A percentile compares a stretch with the other conserved stretches of the same genome.
phyloP scores from a whole-genome alignment of 2,888 invertebrate species.

The Meghimatium bilineatum region DNA sequence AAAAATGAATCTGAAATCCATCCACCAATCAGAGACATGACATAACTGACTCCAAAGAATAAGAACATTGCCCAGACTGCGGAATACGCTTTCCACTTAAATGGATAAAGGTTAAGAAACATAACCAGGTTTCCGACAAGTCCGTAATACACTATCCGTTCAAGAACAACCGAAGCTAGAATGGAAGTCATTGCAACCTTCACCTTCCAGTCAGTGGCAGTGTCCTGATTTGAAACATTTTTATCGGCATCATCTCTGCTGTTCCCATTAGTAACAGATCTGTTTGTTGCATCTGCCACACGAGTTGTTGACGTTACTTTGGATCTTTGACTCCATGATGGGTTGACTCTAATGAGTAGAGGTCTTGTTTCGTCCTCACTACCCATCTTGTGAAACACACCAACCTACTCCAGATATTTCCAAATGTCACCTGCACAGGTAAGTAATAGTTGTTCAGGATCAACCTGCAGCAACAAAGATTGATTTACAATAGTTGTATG shows the following conservation, averaged over 20 bases:
- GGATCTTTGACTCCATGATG: constrained; percentile 10
- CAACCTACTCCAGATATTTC: background rate
- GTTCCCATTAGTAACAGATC: too few relatives aligned
- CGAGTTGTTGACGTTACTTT: background rate
- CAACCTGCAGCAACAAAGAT: too few relatives aligned
- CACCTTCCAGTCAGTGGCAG: constrained; percentile 8
- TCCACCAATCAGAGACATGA: constrained; percentile 78
- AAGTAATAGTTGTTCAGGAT: too few relatives aligned
- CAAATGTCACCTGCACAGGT: too few relatives aligned
- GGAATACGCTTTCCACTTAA: constrained; percentile 76
- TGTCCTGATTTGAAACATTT: background rate
- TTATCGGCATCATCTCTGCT: background rate
- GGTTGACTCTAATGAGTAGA: constrained; percentile 12
- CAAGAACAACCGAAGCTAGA: constrained; percentile 64
- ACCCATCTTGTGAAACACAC: background rate
- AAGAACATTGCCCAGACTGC: constrained; percentile 77
- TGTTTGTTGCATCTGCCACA: too few relatives aligned
- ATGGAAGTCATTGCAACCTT: constrained; percentile 56
- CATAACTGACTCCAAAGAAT: constrained; percentile 77
- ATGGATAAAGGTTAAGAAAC: constrained; percentile 70
- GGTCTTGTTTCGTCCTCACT: constrained; percentile 18
- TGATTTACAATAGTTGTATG: too few relatives aligned
- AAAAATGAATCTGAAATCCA: constrained; percentile 77
- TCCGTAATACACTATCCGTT: constrained; percentile 70
- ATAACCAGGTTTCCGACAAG: constrained; percentile 73